Percentiles rank a stretch among this genome's conserved stretches.
These are phyloP conservation scores for Pluvianellus socialis DNA, from an alignment of 2,113 vertebrate species.

Conservation along the genomic window DNA sequence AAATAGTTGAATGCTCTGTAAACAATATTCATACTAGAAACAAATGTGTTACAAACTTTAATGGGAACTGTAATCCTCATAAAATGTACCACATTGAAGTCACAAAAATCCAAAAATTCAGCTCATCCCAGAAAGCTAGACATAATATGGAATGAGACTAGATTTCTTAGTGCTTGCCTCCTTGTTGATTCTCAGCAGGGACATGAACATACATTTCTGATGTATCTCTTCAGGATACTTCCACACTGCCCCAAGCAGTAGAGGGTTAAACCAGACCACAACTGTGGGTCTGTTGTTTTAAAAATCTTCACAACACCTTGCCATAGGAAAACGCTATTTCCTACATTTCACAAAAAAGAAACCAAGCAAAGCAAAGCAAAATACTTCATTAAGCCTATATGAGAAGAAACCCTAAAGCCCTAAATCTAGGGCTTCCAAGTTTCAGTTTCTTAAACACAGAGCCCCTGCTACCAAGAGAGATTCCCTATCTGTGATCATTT, in stretches of 20 bases:
- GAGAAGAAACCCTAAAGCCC: neutral
- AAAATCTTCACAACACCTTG: neutral
- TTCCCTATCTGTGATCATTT: neutral
- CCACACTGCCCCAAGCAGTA: neutral
- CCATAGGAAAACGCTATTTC: neutral
- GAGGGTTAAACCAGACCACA: neutral
- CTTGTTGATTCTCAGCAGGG: neutral
- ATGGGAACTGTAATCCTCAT: neutral
- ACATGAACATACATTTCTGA: neutral
- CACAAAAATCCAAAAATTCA: neutral
- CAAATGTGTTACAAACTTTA: neutral
- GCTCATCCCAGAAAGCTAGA: neutral
- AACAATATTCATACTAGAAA: neutral
- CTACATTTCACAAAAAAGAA: neutral
- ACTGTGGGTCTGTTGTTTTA: neutral
- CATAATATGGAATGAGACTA: rapidly evolving
- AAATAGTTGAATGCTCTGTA: neutral
- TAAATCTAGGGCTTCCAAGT: neutral
- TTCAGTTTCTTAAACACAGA: neutral
- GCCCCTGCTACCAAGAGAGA: neutral
- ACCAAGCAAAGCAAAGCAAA: neutral
- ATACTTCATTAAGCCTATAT: neutral
- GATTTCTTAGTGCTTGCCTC: neutral
- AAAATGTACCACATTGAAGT: neutral
- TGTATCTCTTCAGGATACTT: neutral